phyloP scores from a whole-genome alignment of 2,797 vertebrate genomes.

The Podarcis lilfordi region DNA sequence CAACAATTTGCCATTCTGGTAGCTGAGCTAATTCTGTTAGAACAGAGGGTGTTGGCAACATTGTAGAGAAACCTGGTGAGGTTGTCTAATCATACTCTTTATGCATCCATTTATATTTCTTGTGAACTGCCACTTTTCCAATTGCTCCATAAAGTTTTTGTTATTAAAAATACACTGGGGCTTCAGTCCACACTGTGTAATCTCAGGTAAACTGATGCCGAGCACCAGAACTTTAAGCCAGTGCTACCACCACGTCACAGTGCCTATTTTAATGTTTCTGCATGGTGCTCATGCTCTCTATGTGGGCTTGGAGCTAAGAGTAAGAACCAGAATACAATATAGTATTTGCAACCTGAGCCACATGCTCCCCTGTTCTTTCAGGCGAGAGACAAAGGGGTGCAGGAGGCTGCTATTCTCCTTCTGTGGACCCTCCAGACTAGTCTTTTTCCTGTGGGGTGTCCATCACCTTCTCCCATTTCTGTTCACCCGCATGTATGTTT shows the following conservation, averaged over 20 bases:
- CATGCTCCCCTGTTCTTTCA: too few relatives aligned
- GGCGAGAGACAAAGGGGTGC: background rate
- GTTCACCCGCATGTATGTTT: background rate
- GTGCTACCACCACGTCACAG: background rate
- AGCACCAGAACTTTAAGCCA: background rate
- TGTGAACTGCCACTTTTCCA: background rate
- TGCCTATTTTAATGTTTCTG: background rate
- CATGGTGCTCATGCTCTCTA: background rate
- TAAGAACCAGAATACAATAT: background rate
- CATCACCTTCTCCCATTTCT: background rate
- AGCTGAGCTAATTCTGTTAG: conserved; percentile 13
- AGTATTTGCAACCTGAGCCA: background rate
- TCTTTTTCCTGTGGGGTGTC: background rate
- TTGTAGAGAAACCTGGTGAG: background rate
- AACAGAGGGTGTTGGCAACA: conserved; percentile 29
- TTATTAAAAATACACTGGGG: background rate
- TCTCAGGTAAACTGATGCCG: background rate
- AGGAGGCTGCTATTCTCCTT: background rate
- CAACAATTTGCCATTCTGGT: conserved; percentile 38
- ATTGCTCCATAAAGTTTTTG: background rate
- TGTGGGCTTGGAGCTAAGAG: too few relatives aligned
- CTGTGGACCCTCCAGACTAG: background rate
- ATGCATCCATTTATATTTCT: background rate
- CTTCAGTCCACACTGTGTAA: background rate
- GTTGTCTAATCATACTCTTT: background rate